Evolutionary conservation across 2,797 vertebrate species (phyloP).

Genomic region (Manis javanica): DNA sequence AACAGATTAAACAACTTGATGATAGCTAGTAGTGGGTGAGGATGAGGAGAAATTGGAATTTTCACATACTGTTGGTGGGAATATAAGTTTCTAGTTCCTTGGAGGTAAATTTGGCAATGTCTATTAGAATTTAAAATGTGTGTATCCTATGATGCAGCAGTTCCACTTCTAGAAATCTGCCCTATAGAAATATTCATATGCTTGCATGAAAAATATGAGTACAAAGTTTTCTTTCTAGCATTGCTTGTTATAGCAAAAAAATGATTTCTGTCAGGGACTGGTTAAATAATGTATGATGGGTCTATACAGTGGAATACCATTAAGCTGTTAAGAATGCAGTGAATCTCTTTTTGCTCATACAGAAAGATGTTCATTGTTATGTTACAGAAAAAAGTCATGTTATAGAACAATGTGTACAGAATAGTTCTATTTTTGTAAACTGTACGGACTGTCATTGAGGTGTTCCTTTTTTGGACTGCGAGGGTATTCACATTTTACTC

Average conservation of each 20-base stretch:
- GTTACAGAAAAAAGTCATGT: not conserved
- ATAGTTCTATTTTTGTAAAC: slow-evolving; percentile 1
- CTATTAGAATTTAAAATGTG: slow-evolving; percentile 33
- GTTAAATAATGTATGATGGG: not conserved
- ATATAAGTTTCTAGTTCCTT: not conserved
- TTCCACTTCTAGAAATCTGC: slow-evolving; percentile 30
- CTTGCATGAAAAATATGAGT: not conserved
- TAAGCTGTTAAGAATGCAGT: not conserved
- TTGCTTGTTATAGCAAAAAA: not conserved
- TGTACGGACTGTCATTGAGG: not conserved
- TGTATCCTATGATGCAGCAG: not conserved
- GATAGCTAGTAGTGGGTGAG: not conserved
- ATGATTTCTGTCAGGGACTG: not conserved
- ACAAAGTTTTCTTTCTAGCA: not conserved
- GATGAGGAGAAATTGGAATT: not conserved
- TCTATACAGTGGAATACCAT: not conserved
- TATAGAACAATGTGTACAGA: not conserved
- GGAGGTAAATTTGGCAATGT: not conserved
- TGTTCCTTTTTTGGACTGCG: not conserved
- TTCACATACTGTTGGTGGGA: not conserved
- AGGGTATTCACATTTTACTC: not conserved
- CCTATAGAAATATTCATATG: not conserved
- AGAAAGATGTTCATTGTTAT: not conserved
- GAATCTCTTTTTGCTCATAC: not conserved
- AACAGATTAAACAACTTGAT: slow-evolving; percentile 24